Evolutionary conservation across 2,113 vertebrate genomes (phyloP).

Genomic region (Paralichthys olivaceus): DNA sequence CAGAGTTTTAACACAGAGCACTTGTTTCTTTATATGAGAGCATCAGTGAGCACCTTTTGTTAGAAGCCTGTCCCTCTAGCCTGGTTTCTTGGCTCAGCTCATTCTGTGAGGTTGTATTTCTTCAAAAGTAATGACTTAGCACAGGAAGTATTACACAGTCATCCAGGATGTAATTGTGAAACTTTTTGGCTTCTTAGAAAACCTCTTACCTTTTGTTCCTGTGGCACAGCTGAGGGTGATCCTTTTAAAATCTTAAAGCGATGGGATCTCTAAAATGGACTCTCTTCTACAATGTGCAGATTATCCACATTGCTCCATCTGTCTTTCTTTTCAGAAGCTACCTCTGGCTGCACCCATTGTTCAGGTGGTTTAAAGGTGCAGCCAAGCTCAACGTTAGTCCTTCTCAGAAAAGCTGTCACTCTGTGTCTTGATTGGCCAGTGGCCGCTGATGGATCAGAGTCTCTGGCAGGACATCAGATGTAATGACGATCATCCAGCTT

Average conservation of each 20-base stretch:
- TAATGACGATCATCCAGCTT: slow-evolving; percentile 38
- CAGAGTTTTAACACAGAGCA: slow-evolving; percentile 1
- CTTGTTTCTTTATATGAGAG: slow-evolving; percentile 14
- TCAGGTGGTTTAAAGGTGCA: slow-evolving; percentile 62
- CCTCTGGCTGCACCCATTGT: slow-evolving; percentile 60
- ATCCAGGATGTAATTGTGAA: slow-evolving; percentile 39
- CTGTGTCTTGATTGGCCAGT: slow-evolving; percentile 33
- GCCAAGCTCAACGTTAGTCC: slow-evolving; percentile 49
- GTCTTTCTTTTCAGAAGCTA: slow-evolving; percentile 38
- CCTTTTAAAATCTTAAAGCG: neutral
- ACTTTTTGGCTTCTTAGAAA: slow-evolving; percentile 24
- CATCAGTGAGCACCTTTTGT: slow-evolving; percentile 17
- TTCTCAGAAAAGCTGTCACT: slow-evolving; percentile 68
- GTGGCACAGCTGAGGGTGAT: neutral
- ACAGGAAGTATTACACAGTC: slow-evolving; percentile 52
- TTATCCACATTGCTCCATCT: neutral
- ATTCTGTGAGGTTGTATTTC: slow-evolving; percentile 16
- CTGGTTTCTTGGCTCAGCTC: slow-evolving; percentile 29
- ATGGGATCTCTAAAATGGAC: neutral
- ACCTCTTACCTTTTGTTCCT: slow-evolving; percentile 18
- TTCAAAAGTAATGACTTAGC: slow-evolving; percentile 27
- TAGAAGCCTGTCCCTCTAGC: neutral
- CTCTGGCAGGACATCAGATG: slow-evolving; percentile 24
- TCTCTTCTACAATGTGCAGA: neutral
- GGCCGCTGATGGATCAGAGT: slow-evolving; percentile 44